A percentile compares a stretch with the other conserved stretches of the same genome.
Evolutionary conservation across 2,797 vertebrate genomes (phyloP).

Genomic region (Falco columbarius): DNA sequence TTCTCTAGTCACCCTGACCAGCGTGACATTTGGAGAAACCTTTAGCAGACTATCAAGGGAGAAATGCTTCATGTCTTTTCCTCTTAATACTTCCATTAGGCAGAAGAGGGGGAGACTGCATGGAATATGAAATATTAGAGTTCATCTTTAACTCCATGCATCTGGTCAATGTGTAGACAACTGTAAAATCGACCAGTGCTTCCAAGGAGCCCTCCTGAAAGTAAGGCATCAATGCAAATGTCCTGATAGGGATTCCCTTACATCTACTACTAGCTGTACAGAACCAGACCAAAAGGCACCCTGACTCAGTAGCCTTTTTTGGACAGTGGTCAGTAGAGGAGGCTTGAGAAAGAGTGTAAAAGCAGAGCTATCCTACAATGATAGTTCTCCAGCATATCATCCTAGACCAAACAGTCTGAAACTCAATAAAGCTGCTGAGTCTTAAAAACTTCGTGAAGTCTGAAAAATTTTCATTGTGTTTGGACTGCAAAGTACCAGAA

Average conservation of each 20-base stretch:
- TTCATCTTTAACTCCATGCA: not conserved
- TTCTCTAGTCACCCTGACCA: not conserved
- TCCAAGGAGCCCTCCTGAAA: not conserved
- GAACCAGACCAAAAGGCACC: not conserved
- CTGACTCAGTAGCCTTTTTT: not conserved
- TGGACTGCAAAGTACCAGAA: not conserved
- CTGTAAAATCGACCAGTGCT: not conserved
- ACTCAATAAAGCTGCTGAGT: not conserved
- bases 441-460: not conserved
- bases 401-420: not conserved
- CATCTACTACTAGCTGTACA: not conserved
- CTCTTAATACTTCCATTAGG: not conserved
- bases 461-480: not conserved
- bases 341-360: not conserved
- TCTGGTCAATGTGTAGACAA: fast-evolving
- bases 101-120: not conserved
- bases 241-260: not conserved
- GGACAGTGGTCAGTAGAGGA: not conserved
- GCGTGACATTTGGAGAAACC: not conserved
- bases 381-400: not conserved
- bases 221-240: not conserved
- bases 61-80: not conserved
- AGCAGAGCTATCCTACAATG: not conserved
- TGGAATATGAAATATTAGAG: not conserved
- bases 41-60: not conserved